Conservation (phyloP, 1,140 invertebrate species). For the Apis dorsata region DNA sequence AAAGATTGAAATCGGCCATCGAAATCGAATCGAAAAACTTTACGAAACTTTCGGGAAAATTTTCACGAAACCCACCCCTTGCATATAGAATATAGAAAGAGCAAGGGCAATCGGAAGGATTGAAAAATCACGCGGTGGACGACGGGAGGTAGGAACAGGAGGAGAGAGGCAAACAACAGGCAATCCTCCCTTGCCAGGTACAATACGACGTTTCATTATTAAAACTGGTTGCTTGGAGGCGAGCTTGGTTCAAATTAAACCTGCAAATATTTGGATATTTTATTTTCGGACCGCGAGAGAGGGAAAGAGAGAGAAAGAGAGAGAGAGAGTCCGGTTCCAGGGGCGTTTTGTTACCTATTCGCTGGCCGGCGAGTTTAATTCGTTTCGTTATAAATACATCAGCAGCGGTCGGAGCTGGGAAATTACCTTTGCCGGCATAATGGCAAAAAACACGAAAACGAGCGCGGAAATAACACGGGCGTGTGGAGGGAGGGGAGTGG, state of each 20-base stretch:
- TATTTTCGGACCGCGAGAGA: conserved; percentile 46
- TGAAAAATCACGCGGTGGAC: background rate
- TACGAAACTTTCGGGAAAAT: no score
- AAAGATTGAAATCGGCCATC: no score
- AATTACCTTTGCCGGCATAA: conserved; percentile 64
- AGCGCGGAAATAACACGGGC: conserved; percentile 35
- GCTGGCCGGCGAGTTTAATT: conserved; percentile 57
- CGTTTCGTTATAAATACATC: conserved; percentile 66
- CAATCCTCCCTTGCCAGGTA: conserved; percentile 63
- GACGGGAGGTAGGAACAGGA: background rate
- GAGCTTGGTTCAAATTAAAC: conserved; percentile 64
- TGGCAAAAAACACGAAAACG: conserved; percentile 48
- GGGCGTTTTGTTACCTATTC: conserved; percentile 54
- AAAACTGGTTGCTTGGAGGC: conserved; percentile 51
- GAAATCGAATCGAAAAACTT: no score
- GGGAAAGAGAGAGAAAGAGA: background rate
- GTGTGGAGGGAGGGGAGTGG: no score
- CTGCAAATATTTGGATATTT: conserved; percentile 66
- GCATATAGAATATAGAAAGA: no score
- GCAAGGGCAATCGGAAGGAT: background rate
- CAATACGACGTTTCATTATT: conserved; percentile 77
- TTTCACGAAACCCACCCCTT: no score
- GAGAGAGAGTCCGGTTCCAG: background rate
- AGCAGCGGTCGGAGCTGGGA: conserved; percentile 55
- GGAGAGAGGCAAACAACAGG: conserved; percentile 17